phyloP scores from a whole-genome alignment of 2,113 vertebrate species.

The Poeciliopsis retropinna region DNA sequence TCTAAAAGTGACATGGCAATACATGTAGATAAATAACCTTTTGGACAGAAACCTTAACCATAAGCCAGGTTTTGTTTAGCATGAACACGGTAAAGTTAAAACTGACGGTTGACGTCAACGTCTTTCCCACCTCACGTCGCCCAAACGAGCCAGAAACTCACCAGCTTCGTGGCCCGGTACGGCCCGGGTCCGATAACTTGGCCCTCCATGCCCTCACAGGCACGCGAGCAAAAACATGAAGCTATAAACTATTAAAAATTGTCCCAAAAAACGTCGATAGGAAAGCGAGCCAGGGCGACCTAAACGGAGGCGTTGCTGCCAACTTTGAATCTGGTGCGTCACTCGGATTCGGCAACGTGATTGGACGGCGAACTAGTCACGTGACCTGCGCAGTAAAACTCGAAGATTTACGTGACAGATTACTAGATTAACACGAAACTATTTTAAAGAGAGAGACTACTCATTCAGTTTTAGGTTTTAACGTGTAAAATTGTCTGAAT shows the following conservation, averaged over 20 bases:
- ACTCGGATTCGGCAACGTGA: conserved; percentile 36
- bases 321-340: conserved; percentile 75
- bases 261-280: not conserved
- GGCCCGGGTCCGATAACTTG: conserved; percentile 70
- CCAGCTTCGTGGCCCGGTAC: conserved; percentile 74
- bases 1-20: not conserved
- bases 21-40: not conserved
- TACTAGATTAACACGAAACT: no score
- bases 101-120: not conserved
- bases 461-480: no score
- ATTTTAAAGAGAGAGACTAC: no score
- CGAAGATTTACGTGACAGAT: not conserved
- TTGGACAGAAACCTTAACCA: not conserved
- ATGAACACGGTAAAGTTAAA: not conserved
- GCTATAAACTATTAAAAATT: not conserved
- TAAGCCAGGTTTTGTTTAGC: no score
- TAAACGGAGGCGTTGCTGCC: conserved; percentile 41
- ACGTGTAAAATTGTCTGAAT: no score
- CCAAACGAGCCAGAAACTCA: conserved; percentile 37
- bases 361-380: conserved; percentile 43
- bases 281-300: not conserved
- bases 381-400: conserved; percentile 23
- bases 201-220: conserved; percentile 53
- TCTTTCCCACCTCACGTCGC: not conserved
- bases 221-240: conserved; percentile 35